These are phyloP conservation scores for Nemapogon koenigi DNA, from an alignment of 2,888 invertebrate species.

Conservation along the genomic window DNA sequence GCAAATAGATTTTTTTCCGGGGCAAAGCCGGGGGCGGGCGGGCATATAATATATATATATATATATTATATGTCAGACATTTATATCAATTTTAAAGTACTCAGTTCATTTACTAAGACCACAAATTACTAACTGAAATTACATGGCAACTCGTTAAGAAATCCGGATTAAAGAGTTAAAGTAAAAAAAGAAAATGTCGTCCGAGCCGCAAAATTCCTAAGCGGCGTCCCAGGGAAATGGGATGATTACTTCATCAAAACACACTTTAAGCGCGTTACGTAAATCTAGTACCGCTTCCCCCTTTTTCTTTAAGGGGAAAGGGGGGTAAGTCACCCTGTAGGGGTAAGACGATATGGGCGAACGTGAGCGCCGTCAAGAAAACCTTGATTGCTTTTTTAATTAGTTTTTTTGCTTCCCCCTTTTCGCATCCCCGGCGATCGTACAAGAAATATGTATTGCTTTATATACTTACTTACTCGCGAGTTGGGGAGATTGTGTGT, in stretches of 20 bases:
- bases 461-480: slow-evolving; percentile 20
- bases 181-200: slow-evolving; percentile 37
- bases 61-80: too few relatives aligned
- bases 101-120: too few relatives aligned
- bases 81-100: too few relatives aligned
- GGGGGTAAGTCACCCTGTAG: slow-evolving; percentile 23
- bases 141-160: slow-evolving; percentile 48
- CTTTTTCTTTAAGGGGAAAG: slow-evolving; percentile 31
- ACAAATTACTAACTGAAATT: slow-evolving; percentile 40
- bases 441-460: slow-evolving; percentile 56
- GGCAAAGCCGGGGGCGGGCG: too few relatives aligned
- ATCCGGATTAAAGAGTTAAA: slow-evolving; percentile 54
- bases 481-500: slow-evolving; percentile 10
- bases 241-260: slow-evolving; percentile 67
- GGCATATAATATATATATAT: too few relatives aligned
- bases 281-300: slow-evolving; percentile 58
- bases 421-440: slow-evolving; percentile 54
- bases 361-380: slow-evolving; percentile 66
- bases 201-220: slow-evolving; percentile 60
- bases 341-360: slow-evolving; percentile 66
- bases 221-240: slow-evolving; percentile 56
- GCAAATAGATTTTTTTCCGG: too few relatives aligned
- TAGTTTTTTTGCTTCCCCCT: slow-evolving; percentile 60
- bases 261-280: slow-evolving; percentile 66
- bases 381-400: slow-evolving; percentile 67